Evolutionary conservation across 2,113 vertebrate genomes (phyloP), one percentile per base, ranked within the genome.

Genomic region (Syngnathoides biaculeatus): DNA sequence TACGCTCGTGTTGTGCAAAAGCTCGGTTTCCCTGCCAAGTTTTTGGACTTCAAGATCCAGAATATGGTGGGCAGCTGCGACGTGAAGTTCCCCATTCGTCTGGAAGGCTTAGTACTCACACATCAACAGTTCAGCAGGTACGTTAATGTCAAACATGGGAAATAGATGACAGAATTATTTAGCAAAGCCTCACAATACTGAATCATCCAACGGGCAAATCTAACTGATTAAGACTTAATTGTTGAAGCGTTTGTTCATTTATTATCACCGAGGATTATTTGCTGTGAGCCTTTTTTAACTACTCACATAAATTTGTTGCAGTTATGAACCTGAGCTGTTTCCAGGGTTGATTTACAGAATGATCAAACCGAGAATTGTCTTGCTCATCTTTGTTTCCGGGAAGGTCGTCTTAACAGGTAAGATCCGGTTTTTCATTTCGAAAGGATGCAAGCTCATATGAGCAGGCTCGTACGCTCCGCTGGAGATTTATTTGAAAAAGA

Each of bases 41-140:
- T 99, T 84, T 84, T 99, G 80, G 97, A 99, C 89, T 99, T 99
- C 79, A 99, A 99, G 89, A 99, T 99, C 85, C 97, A 99, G 87
- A 99, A 99, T 84, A 99, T 99, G 97, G 97, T 99, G 78, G 97
- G 97, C 62, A 99, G 97, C 82, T 99, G 97, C 30, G 97, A 99
- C 13, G 97, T 99, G 69, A 99, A 98, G 85, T 99, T 99, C 79
- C 97, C 97, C 8, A 99, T 99, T 71, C 89, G 97, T 64, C 87
- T 99, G 68, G 97, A 99, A 78, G 97, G 97, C 53, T 78, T 99
- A 53, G 96, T 98, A 65, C 94, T 99, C 11, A 98, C 97, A 57
- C 97, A 99, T 85, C 97, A 99, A 69, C 96, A 98, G 89, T 98
- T 99, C 76, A 98, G 96, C 90, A 99, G 97, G 97, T 98, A 71